These are phyloP conservation scores for Willisornis vidua DNA, from an alignment of 2,113 vertebrate species.

Conservation along the genomic window DNA sequence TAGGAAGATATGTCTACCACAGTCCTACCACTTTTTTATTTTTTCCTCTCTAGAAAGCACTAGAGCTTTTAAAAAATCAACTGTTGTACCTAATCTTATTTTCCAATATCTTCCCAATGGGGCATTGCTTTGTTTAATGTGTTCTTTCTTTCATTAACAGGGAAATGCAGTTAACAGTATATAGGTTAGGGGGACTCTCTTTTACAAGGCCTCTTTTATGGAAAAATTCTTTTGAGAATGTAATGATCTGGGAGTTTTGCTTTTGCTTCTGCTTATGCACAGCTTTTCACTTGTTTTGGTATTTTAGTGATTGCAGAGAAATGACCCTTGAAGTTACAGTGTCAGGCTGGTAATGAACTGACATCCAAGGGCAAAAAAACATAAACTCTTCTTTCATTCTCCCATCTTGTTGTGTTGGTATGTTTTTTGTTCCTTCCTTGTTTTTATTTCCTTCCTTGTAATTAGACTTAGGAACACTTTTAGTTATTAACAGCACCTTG, in stretches of 20 bases:
- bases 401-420: not conserved
- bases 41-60: not conserved
- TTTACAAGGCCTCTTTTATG: conserved; percentile 43
- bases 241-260: conserved; percentile 20
- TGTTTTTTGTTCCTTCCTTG: not conserved
- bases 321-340: conserved; percentile 75
- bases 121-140: not conserved
- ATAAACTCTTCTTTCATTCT: conserved; percentile 66
- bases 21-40: not conserved
- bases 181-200: not conserved
- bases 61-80: not conserved
- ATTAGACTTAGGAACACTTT: conserved; percentile 72
- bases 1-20: not conserved
- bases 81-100: not conserved
- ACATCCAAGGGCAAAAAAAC: not conserved
- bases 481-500: conserved; percentile 62
- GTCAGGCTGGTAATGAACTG: conserved; percentile 73
- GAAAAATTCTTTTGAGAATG: conserved; percentile 58
- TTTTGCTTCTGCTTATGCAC: conserved; percentile 12
- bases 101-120: not conserved
- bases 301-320: conserved; percentile 71
- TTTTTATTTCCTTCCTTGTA: conserved; percentile 43
- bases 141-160: not conserved
- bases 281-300: conserved; percentile 63
- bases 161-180: not conserved